These are phyloP conservation scores for Sphenopsis melanotis DNA, from an alignment of 2,797 vertebrate species.

Conservation along the genomic window DNA sequence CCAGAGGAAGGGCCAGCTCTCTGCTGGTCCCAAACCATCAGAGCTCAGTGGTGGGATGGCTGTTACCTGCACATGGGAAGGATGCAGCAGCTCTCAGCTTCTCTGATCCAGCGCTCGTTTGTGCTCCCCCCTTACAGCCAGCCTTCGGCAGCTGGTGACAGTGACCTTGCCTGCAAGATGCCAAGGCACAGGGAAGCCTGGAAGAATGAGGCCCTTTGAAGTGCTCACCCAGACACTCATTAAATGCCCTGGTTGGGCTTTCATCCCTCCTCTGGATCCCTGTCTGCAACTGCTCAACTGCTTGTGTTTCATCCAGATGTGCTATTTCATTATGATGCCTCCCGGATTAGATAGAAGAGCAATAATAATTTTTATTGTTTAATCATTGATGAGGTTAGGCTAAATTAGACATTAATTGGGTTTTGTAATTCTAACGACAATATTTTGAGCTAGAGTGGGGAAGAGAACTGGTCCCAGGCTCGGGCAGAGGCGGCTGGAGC, in stretches of 20 bases:
- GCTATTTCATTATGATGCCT: neutral
- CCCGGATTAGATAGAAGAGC: neutral
- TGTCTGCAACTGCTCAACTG: neutral
- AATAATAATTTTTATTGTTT: constrained; percentile 33
- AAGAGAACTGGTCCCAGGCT: neutral
- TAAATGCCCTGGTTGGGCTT: neutral
- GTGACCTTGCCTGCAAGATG: neutral
- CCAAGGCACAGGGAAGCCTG: neutral
- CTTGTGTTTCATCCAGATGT: neutral
- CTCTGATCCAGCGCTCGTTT: accelerated
- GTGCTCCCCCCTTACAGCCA: accelerated
- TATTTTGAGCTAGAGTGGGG: neutral
- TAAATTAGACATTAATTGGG: neutral
- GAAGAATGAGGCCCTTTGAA: neutral
- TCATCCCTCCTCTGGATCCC: neutral
- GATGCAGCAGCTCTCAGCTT: neutral
- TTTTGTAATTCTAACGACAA: neutral
- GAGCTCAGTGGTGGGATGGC: neutral
- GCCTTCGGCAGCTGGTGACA: neutral
- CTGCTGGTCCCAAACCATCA: neutral
- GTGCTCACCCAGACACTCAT: neutral
- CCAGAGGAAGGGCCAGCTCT: neutral
- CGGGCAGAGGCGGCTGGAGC: neutral
- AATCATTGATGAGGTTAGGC: constrained; percentile 17
- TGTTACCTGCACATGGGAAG: neutral